Conservation (phyloP, 2,113 vertebrate genomes). For the Tragelaphus scriptus region DNA sequence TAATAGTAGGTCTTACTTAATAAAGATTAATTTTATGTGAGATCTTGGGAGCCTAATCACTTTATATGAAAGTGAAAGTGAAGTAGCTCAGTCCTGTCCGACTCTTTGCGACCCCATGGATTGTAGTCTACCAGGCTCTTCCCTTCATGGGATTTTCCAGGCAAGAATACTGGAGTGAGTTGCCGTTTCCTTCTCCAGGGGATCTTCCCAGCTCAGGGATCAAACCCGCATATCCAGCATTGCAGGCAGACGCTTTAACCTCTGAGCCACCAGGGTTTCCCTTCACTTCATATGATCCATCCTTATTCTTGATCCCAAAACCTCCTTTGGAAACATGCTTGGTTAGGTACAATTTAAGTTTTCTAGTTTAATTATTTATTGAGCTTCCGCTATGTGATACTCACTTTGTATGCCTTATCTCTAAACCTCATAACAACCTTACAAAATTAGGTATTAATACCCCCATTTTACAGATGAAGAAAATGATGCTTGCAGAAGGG, state of each 20-base stretch:
- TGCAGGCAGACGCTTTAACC: no score
- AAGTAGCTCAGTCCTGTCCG: no score
- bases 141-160: no score
- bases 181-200: no score
- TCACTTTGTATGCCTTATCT: neutral
- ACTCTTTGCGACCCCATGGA: no score
- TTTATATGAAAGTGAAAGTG: neutral
- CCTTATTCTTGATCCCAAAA: conserved; percentile 35
- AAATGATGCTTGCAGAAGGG: neutral
- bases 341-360: neutral
- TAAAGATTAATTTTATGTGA: conserved; percentile 33
- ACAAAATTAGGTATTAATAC: neutral
- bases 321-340: conserved; percentile 18
- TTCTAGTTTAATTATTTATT: neutral
- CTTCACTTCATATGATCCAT: neutral
- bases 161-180: no score
- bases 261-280: no score
- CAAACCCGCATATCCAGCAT: no score
- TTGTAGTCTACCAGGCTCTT: no score
- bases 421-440: neutral
- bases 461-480: neutral
- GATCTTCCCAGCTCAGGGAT: no score
- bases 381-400: neutral
- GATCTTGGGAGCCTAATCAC: conserved; percentile 21
- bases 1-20: conserved; percentile 13